Percentiles rank a stretch among this genome's conserved stretches.
These are phyloP conservation scores for Rostratula benghalensis DNA, from an alignment of 2,113 vertebrate genomes.

Conservation along the genomic window DNA sequence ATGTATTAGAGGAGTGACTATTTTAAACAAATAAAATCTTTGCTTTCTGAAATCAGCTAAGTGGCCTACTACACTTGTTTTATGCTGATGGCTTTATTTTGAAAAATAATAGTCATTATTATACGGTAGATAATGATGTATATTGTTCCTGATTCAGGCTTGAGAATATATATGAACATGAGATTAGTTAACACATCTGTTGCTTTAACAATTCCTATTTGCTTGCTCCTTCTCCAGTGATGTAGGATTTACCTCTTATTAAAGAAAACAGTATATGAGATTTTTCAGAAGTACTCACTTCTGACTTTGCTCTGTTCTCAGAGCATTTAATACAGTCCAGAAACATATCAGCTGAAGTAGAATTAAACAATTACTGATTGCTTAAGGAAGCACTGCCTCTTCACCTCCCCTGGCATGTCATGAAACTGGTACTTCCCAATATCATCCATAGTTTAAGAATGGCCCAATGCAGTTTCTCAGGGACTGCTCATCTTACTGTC, in stretches of 20 bases:
- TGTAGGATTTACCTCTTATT: background rate
- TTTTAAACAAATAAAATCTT: background rate
- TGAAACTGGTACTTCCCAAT: background rate
- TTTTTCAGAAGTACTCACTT: background rate
- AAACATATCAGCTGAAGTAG: background rate
- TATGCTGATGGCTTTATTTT: background rate
- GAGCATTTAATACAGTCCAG: background rate
- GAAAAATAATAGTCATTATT: background rate
- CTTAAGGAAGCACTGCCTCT: background rate
- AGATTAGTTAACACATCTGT: background rate
- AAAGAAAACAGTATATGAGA: background rate
- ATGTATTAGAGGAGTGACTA: background rate
- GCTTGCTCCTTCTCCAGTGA: background rate
- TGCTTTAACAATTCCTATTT: background rate
- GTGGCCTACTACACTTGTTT: background rate
- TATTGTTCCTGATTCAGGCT: background rate
- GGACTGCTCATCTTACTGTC: background rate
- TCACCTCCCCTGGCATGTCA: background rate
- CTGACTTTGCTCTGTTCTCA: background rate
- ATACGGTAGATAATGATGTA: background rate
- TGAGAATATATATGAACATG: background rate
- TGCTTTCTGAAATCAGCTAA: background rate
- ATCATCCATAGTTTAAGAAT: background rate
- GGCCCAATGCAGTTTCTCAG: background rate
- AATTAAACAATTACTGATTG: background rate